Evolutionary conservation across 2,113 vertebrate genomes (phyloP).

Genomic region (Regulus satrapa): DNA sequence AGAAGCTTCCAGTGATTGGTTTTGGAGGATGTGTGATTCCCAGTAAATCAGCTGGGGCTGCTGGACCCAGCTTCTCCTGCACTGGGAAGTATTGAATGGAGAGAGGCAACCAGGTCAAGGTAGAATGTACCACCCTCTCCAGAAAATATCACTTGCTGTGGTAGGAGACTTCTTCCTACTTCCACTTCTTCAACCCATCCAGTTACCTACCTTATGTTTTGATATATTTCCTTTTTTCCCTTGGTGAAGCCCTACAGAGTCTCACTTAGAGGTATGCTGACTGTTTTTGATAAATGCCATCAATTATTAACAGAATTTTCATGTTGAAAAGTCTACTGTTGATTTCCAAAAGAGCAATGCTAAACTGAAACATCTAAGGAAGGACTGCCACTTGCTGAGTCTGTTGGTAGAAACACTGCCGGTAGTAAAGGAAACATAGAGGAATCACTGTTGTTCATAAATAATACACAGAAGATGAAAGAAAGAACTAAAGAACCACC

Average conservation of each 20-base stretch:
- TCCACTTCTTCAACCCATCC: background rate
- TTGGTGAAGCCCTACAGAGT: background rate
- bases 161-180: background rate
- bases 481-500: background rate
- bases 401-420: background rate
- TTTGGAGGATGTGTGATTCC: accelerated
- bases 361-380: background rate
- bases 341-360: background rate
- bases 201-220: background rate
- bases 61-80: background rate
- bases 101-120: background rate
- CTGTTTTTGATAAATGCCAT: background rate
- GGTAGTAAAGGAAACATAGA: background rate
- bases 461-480: background rate
- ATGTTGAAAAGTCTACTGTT: background rate
- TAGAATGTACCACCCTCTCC: background rate
- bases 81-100: background rate
- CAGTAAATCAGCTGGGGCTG: accelerated
- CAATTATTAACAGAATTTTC: background rate
- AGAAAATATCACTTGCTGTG: background rate
- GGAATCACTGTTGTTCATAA: background rate
- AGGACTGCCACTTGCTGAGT: background rate
- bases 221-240: background rate
- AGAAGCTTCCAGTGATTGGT: accelerated
- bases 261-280: background rate